Evolutionary conservation across 53 echinoderm and acorn worm genomes (phyloP).

Genomic region (Luidia sarsii): DNA sequence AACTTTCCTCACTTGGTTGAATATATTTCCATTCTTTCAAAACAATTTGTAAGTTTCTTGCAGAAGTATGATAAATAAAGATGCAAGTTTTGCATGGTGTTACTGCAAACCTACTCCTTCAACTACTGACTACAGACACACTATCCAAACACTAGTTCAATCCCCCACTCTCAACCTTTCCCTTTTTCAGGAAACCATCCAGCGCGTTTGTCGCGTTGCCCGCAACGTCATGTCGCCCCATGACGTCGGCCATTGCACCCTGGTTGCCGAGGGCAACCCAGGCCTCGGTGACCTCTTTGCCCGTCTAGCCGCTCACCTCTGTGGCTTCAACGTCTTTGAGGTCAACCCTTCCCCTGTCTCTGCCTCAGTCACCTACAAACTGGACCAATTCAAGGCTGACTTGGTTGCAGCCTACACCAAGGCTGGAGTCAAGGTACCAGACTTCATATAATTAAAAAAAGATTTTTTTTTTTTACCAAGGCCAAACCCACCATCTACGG

Average conservation of each 20-base stretch:
- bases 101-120: too few relatives aligned
- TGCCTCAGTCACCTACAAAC: conserved; percentile 71
- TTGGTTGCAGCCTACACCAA: conserved; percentile 92
- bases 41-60: too few relatives aligned
- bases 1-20: too few relatives aligned
- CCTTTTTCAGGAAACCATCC: conserved; percentile 81
- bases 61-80: too few relatives aligned
- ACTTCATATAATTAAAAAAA: too few relatives aligned
- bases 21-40: too few relatives aligned
- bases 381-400: conserved; percentile 93
- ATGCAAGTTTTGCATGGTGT: too few relatives aligned
- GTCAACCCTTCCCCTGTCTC: conserved; percentile 78
- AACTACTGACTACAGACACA: too few relatives aligned
- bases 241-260: conserved; percentile 84
- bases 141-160: too few relatives aligned
- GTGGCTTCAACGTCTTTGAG: conserved; percentile 91
- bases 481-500: too few relatives aligned
- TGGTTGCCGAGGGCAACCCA: conserved; percentile 96
- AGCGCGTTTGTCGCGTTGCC: conserved; percentile 90
- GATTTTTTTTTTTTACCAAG: too few relatives aligned
- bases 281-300: conserved; percentile 85
- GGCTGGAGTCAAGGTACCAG: conserved; percentile 88
- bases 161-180: too few relatives aligned
- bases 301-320: conserved; percentile 86
- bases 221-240: conserved; percentile 94